Evolutionary conservation across 2,113 vertebrate genomes (phyloP).

Genomic region (Tachysurus fulvidraco): DNA sequence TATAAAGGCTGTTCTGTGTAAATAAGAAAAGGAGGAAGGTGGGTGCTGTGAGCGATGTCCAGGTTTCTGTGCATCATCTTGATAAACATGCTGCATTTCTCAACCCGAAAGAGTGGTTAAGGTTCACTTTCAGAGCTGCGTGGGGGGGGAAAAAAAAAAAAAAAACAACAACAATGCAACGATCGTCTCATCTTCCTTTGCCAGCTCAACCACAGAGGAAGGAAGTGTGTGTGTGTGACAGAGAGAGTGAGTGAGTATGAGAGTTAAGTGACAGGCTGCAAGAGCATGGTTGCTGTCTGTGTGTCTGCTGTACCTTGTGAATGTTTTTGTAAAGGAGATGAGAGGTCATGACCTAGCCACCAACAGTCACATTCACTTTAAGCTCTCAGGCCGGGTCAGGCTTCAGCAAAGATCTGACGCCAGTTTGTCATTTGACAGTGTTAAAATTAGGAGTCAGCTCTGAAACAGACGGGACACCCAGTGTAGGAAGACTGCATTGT

Average conservation of each 20-base stretch:
- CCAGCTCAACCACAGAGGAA: constrained; percentile 54
- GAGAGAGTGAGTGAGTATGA: constrained; percentile 12
- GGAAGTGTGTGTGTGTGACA: constrained; percentile 46
- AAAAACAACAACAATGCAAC: constrained; percentile 20
- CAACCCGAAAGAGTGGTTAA: constrained; percentile 30
- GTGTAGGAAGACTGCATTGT: constrained; percentile 21
- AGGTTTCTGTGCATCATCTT: not conserved
- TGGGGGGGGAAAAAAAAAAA: constrained; percentile 26
- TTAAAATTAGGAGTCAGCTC: constrained; percentile 38
- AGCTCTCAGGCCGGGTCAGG: constrained; percentile 56
- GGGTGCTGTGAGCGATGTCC: not conserved
- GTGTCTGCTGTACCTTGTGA: constrained; percentile 66
- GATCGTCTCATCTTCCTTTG: constrained; percentile 51
- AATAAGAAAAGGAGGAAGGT: constrained; percentile 40
- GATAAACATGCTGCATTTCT: constrained; percentile 20
- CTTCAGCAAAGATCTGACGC: constrained; percentile 17
- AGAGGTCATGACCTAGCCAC: constrained; percentile 71
- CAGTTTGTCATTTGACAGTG: constrained; percentile 56
- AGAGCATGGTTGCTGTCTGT: constrained; percentile 61
- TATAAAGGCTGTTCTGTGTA: constrained; percentile 52
- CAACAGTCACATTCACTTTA: constrained; percentile 73
- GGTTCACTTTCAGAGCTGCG: constrained; percentile 34
- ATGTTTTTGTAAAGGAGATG: constrained; percentile 76
- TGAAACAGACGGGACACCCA: not conserved
- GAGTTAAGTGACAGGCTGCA: constrained; percentile 37